Evolutionary conservation across 2,888 invertebrate species (phyloP), one percentile per base, ranked within the genome.

Genomic region (Drosophila differens): DNA sequence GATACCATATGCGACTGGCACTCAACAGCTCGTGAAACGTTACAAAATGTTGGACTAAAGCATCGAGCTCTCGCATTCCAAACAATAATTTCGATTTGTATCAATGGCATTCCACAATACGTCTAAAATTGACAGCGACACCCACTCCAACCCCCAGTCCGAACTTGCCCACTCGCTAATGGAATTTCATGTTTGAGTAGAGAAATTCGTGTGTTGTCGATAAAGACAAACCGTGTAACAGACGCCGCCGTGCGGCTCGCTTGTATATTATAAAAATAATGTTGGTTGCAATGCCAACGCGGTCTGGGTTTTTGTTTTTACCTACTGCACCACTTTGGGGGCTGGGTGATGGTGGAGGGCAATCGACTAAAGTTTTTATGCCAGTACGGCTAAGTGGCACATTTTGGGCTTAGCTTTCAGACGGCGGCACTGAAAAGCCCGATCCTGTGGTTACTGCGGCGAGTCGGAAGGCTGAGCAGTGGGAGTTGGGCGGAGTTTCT

Each of bases 241-340:
- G 77, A 73, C 82, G 74, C 47, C 85, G 71, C 59, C 70, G 64
- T 71, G 65, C 69, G 59, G 84, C 88, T 79, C 76, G 85, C 91
- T 91, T 87, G 79, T 82, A 84, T 87, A 85, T 89, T 85, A 85
- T 91, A 89, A 89, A 25, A 85, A 91, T 91, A 89, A 87, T 87
- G 91, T 74, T 82, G 76, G 88, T 81, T 89, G 90, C 85, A 90
- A 80, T 88, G 74, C 90, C 88, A 79, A 78, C 82, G 82, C 69
- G 61, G 71, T 68, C 74, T 69, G 72, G 59, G 47, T 39, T 58
- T 88, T 65, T 66, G 61, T 82, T 73, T 68, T 68, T 49, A 32
- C 54, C 35, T 28, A 37, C 39, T 28, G 16, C 37, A 5, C 3
- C 25, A 25, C 6, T 51, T 19, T 47, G 41, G 7, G n/a, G 32